Percentiles rank a stretch among this genome's conserved stretches.
Conservation (phyloP, 1,140 invertebrate species). For the Cepaea nemoralis region DNA sequence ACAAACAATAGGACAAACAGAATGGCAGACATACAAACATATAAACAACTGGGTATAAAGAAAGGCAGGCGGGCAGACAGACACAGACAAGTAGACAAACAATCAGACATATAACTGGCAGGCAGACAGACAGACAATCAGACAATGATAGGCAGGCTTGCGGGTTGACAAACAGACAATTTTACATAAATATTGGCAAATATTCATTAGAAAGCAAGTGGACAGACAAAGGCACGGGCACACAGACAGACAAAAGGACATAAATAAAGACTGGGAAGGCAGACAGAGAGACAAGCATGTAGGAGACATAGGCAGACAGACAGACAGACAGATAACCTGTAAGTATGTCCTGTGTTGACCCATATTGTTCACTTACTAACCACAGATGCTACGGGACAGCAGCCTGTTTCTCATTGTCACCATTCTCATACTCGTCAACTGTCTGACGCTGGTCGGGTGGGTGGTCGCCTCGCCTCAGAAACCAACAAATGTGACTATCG, state of each 20-base stretch:
- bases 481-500: constrained; percentile 4
- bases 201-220: background rate
- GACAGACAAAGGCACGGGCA: no score
- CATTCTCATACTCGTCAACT: constrained; percentile 87
- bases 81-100: background rate
- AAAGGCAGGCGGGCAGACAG: no score
- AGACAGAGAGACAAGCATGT: background rate
- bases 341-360: no score
- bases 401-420: constrained; percentile 97
- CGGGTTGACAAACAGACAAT: background rate
- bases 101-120: background rate
- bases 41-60: no score
- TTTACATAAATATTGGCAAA: background rate
- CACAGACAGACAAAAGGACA: no score
- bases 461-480: constrained; percentile 83
- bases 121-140: background rate
- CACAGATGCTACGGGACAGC: constrained; percentile 94
- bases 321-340: no score
- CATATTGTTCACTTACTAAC: background rate
- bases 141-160: background rate
- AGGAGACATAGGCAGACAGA: no score
- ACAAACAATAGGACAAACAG: no score
- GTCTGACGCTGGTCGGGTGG: constrained; percentile 96
- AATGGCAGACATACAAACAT: no score
- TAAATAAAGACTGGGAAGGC: no score